A percentile compares a stretch with the other conserved stretches of the same genome.
Conservation (phyloP, 2,797 vertebrate species). For the Leptatherina wallacei region DNA sequence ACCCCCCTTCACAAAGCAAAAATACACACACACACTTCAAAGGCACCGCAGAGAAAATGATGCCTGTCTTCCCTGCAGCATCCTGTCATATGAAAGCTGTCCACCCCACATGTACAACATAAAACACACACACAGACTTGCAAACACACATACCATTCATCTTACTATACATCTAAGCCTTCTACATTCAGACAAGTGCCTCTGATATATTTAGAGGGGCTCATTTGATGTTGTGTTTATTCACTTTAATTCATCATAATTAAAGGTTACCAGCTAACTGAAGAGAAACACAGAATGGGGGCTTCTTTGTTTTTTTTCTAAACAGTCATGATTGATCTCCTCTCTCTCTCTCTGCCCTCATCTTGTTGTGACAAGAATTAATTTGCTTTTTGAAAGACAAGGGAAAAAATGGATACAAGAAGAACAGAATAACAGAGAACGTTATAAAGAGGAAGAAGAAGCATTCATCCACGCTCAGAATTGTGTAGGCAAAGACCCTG, state of each 20-base stretch:
- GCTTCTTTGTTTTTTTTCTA: not conserved
- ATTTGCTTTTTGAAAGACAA: constrained; percentile 17
- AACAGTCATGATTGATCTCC: constrained; percentile 50
- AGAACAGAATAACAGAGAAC: constrained; percentile 25
- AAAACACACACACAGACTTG: not conserved
- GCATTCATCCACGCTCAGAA: constrained; percentile 29
- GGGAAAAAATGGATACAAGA: constrained; percentile 5
- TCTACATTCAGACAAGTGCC: constrained; percentile 25
- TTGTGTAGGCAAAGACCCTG: constrained; percentile 27
- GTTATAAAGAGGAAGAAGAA: constrained; percentile 7
- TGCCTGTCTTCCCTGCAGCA: constrained; percentile 15
- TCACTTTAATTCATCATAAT: constrained; percentile 54
- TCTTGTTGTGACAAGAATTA: constrained; percentile 34
- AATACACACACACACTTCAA: not conserved
- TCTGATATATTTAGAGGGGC: constrained; percentile 24
- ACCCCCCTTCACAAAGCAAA: not conserved
- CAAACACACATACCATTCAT: constrained; percentile 9
- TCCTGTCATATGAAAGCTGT: constrained; percentile 22
- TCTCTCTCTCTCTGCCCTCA: not conserved
- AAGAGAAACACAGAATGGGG: constrained; percentile 5
- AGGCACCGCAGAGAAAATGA: not conserved
- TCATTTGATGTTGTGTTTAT: constrained; percentile 48
- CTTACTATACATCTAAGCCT: constrained; percentile 27
- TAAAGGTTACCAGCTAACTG: constrained; percentile 53
- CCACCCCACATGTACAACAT: constrained; percentile 1